Percentiles rank a stretch among this genome's conserved stretches.
Conservation (phyloP, 2,888 invertebrate genomes). For the Lamproptera curius region DNA sequence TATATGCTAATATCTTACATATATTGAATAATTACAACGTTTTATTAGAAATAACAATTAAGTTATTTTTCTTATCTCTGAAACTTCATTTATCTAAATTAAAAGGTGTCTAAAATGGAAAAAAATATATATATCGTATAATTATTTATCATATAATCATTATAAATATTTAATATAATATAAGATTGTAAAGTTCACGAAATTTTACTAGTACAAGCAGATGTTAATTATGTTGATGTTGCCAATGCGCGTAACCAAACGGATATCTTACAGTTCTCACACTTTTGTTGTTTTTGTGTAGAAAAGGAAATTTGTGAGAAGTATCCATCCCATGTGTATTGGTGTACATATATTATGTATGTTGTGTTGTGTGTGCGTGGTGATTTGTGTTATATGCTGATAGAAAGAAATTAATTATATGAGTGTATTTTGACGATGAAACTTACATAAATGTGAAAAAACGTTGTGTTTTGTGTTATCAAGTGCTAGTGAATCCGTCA, state of each 20-base stretch:
- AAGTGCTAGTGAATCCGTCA: constrained; percentile 75
- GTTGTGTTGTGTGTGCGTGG: constrained; percentile 79
- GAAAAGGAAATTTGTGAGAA: constrained; percentile 41
- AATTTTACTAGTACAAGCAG: too few relatives aligned
- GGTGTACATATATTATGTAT: constrained; percentile 55
- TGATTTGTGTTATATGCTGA: constrained; percentile 78
- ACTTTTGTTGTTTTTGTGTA: constrained; percentile 43
- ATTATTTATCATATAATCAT: too few relatives aligned
- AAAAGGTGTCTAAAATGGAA: not conserved
- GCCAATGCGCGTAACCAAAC: constrained; percentile 32
- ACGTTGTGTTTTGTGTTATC: constrained; percentile 71
- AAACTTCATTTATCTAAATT: too few relatives aligned
- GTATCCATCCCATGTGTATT: constrained; percentile 51
- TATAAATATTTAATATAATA: too few relatives aligned
- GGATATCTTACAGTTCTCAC: constrained; percentile 36
- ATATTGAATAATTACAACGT: too few relatives aligned
- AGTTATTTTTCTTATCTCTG: too few relatives aligned
- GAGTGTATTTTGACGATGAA: constrained; percentile 70
- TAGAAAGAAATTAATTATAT: constrained; percentile 75
- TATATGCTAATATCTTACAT: too few relatives aligned
- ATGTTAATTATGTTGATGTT: constrained; percentile 24
- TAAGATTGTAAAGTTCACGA: too few relatives aligned
- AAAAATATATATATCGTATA: not conserved
- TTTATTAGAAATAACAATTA: too few relatives aligned
- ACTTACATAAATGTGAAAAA: constrained; percentile 73